phyloP scores from a whole-genome alignment of 1,140 invertebrate genomes.

The Homalodisca vitripennis region DNA sequence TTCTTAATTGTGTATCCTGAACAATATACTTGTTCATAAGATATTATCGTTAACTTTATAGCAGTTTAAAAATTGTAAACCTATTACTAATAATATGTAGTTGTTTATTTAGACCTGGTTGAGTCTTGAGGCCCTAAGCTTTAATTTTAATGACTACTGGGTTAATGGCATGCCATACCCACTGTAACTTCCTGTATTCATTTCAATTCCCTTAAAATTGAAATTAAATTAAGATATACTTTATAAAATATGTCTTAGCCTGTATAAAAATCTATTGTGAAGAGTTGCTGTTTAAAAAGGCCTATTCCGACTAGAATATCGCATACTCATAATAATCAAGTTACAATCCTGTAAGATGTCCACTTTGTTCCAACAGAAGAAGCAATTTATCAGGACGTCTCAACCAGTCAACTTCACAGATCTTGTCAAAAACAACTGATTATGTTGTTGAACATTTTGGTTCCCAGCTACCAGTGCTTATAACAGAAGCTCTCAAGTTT shows the following conservation, averaged over 20 bases:
- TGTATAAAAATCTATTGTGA: not conserved
- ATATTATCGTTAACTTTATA: no score
- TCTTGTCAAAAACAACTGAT: slow-evolving; percentile 65
- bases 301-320: not conserved
- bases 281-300: not conserved
- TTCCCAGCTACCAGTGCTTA: slow-evolving; percentile 74
- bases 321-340: not conserved
- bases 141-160: no score
- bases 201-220: not conserved
- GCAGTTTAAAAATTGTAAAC: no score
- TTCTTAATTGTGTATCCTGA: no score
- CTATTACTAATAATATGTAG: no score
- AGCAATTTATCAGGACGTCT: slow-evolving; percentile 59
- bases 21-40: no score
- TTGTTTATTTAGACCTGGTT: no score
- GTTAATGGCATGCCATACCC: no score
- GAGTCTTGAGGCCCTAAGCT: no score
- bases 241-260: not conserved
- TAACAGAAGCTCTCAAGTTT: slow-evolving; percentile 85
- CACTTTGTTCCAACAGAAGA: slow-evolving; percentile 49
- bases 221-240: not conserved
- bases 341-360: not conserved
- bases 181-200: not conserved
- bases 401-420: slow-evolving; percentile 60
- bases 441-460: slow-evolving; percentile 75